Evolutionary conservation across 64 coral and sea anemone genomes (phyloP).

Genomic region (Hydrozoanthus tunicans): DNA sequence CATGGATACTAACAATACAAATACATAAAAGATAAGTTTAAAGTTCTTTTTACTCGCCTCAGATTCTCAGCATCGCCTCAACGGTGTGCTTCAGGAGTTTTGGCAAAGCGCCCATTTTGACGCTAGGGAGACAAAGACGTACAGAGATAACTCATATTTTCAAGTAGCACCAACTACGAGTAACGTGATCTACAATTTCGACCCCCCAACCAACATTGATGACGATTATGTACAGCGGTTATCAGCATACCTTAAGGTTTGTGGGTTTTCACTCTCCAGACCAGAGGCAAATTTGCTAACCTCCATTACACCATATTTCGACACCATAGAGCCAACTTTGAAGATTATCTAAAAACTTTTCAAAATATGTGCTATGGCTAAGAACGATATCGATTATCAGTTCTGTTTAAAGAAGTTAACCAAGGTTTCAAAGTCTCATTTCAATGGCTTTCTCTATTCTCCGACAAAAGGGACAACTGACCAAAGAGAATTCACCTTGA

Average conservation of each 20-base stretch:
- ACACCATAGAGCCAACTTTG: too few species aligned
- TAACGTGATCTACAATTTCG: constrained; percentile 14
- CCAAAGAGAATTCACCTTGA: too few species aligned
- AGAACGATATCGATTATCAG: too few species aligned
- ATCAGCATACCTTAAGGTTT: constrained; percentile 49
- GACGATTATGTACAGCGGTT: constrained; percentile 41
- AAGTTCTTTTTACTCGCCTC: neutral
- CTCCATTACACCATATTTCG: too few species aligned
- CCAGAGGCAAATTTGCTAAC: too few species aligned
- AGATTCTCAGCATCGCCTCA: neutral
- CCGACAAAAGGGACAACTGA: too few species aligned
- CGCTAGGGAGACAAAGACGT: constrained; percentile 10
- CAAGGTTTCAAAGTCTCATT: too few species aligned
- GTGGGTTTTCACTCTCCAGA: too few species aligned
- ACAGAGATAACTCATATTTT: constrained; percentile 36
- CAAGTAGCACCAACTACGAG: neutral
- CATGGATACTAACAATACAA: neutral
- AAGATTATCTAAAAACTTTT: too few species aligned
- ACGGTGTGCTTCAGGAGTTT: constrained; percentile 36
- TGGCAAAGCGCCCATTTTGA: constrained; percentile 43
- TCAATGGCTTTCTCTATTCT: too few species aligned
- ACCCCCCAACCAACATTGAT: constrained; percentile 31
- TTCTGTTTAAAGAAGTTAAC: too few species aligned
- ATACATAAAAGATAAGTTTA: neutral
- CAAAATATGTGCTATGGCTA: too few species aligned